phyloP scores from a whole-genome alignment of 1,140 invertebrate species.

The Nasonia longicornis region DNA sequence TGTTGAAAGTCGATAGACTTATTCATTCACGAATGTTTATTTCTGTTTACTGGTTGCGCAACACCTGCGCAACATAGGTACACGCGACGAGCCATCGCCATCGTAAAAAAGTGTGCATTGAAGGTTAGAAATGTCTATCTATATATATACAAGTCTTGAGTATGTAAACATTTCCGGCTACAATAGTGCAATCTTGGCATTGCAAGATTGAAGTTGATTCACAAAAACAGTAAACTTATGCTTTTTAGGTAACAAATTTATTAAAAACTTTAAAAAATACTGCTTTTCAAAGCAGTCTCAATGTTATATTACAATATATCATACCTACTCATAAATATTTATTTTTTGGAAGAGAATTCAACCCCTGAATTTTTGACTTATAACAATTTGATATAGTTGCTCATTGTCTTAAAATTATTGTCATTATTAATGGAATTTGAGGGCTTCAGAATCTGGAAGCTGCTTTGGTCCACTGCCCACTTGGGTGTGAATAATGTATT shows the following conservation, averaged over 20 bases:
- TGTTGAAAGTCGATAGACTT: too few species aligned
- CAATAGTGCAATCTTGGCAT: too few species aligned
- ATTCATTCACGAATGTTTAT: too few species aligned
- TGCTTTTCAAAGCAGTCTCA: not conserved
- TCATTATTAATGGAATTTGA: not conserved
- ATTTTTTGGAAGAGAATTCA: not conserved
- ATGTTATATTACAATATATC: not conserved
- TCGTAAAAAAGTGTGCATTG: too few species aligned
- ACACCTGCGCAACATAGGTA: too few species aligned
- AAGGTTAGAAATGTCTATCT: too few species aligned
- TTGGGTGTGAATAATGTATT: constrained; percentile 88
- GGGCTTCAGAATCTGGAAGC: constrained; percentile 60
- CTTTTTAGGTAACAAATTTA: constrained; percentile 15
- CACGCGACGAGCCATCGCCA: too few species aligned
- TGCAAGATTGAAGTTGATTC: not conserved
- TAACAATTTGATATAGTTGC: not conserved
- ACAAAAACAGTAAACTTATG: constrained; percentile 10
- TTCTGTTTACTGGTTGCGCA: too few species aligned
- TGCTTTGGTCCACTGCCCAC: constrained; percentile 78
- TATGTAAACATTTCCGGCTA: too few species aligned
- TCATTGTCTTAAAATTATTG: not conserved
- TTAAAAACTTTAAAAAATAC: constrained; percentile 2
- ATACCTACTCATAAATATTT: too few species aligned
- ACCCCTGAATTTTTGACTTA: not conserved
- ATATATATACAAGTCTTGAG: too few species aligned